These are phyloP conservation scores for Perognathus longimembris DNA, from an alignment of 2,113 vertebrate species.

Conservation along the genomic window DNA sequence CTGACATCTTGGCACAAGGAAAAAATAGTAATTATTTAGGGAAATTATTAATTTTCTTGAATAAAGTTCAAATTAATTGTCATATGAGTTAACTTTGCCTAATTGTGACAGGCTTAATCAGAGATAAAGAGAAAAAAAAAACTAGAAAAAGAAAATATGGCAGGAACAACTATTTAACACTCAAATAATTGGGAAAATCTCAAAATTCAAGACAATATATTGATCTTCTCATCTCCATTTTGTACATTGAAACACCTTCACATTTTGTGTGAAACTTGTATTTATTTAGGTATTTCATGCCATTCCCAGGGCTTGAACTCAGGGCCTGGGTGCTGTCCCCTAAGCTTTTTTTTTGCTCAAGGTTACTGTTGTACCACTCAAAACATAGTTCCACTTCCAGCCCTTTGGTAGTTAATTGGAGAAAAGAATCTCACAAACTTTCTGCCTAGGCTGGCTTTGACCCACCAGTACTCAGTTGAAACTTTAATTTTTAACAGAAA, in stretches of 20 bases:
- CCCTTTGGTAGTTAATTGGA: too few species aligned
- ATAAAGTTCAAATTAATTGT: background rate
- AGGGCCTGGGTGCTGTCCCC: too few species aligned
- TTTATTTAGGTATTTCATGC: too few species aligned
- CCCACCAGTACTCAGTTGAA: too few species aligned
- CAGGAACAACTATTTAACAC: background rate
- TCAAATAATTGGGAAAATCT: background rate
- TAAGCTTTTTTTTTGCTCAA: too few species aligned
- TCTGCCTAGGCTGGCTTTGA: too few species aligned
- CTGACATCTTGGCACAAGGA: background rate
- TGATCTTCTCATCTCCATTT: slow-evolving; percentile 4
- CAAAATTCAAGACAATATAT: background rate
- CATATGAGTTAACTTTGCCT: background rate
- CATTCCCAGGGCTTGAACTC: too few species aligned
- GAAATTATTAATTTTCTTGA: too few species aligned
- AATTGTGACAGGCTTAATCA: background rate
- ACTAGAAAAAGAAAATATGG: background rate
- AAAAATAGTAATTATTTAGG: background rate
- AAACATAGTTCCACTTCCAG: too few species aligned
- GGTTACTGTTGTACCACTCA: too few species aligned
- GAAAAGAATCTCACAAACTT: too few species aligned
- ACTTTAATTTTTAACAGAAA: background rate
- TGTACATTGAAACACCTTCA: slow-evolving; percentile 1
- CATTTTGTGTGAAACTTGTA: slow-evolving; percentile 20
- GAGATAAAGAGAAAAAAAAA: background rate